Base-by-base conservation (phyloP, 2,113 vertebrate species). In the Mus pahari region DNA sequence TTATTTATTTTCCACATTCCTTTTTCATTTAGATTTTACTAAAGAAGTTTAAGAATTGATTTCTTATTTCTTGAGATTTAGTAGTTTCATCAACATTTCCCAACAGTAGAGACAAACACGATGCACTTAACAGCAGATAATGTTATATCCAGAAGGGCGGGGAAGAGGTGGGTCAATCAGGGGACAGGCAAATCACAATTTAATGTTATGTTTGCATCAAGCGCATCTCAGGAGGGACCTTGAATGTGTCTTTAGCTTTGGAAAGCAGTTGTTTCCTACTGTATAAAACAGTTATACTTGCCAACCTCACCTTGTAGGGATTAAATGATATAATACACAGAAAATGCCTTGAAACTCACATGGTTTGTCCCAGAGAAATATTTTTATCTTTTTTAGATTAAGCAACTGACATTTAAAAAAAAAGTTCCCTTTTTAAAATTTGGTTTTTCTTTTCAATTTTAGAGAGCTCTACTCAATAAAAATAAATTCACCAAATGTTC, bases 401-500 rank as follows among this genome's bases (percentile, higher is more conserved):
- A 95, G 94, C 92, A 98, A 97, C 60, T 97, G 97, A 97, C 96
- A 98, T 98, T 97, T 97, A 96, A 96, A 95, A 68, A 97, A 96
- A 97, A 31, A 60, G 5, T 28, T 96, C 55, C 90, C 93, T 55
- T 97, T 90, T 78, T 8, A 12, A 39, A 73, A 60, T 45, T 48
- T 77, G 39, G 9, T 90, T 96, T 94, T 87, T 93, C 55, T 82
- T 50, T 94, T 96, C 89, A 94, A 92, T 97, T 97, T 97, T 95
- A 94, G 94, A 97, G 71, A 95, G 92, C 79, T 94, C 90, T 98
- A 95, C 77, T 96, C 89, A 97, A 97, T 96, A 97, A 96, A 98
- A 97, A 97, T 95, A 98, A 96, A 98, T 92, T 96, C 89, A 95
- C 96, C 97, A 98, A 97, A 97, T 97, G 96, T 97, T 98, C 96